Base-by-base conservation (phyloP, 2,113 vertebrate species). In the Paralichthys olivaceus region DNA sequence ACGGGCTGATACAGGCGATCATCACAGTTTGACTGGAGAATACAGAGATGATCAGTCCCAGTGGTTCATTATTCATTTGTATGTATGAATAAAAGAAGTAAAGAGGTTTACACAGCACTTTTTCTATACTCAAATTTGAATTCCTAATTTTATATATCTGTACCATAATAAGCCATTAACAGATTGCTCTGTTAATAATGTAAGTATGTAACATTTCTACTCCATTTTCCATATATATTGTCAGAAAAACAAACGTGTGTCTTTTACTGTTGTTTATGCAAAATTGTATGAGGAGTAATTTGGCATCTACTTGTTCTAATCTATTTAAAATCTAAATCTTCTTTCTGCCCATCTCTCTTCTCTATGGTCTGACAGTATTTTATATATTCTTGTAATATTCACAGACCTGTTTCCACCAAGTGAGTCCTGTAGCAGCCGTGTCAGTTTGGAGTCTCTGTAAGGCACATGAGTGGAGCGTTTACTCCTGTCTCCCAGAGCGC, bases 1-100 rank as follows among this genome's bases (percentile, higher is more conserved):
- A 99, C 22, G 98, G 98, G 87, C 98, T 99, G 92, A 98, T 96
- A 43, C 98, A 99, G 0, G 97, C 98, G 65, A 99, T 99, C 98
- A 99, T 99, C 74, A 99, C 87, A 0, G 98, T 99, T 94, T 99
- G 98, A 91, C 98, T 99, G 92, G 14, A 51, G 53, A 11, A 64
- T 4, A 54, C 4, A 26, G 4, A n/a, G 14, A 54, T n/a, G 19
- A 62, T 79, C 12, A 59, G 23, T 20, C 13, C 0, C 8, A 7
- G 4, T 51, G 8, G 45, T 19, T 59, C 22, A n/a, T 47, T 54
- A 67, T 28, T 5, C 37, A 22, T n/a, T 25, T 12, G 19, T 49
- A 49, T 6, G 17, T 1, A 7, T 20, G 49, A 51, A 17, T 54
- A 13, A 4, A 3, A 23, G 17, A 32, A 34, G 1, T 1, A 13